phyloP scores from a whole-genome alignment of 2,113 vertebrate species.

The Carollia perspicillata region DNA sequence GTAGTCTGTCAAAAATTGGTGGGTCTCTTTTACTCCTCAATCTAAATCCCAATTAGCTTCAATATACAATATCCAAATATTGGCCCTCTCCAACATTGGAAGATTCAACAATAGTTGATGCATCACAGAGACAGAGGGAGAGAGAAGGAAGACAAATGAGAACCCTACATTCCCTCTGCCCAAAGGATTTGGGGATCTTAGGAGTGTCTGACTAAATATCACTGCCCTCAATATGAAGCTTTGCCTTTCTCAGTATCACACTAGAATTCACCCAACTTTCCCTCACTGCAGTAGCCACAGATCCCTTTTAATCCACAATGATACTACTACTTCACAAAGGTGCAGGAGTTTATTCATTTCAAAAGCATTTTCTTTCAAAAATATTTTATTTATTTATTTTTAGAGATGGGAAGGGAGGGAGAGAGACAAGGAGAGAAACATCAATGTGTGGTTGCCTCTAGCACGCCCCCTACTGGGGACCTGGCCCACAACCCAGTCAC shows the following conservation, averaged over 20 bases:
- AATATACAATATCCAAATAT: neutral
- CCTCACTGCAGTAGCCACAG: neutral
- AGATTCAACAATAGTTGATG: neutral
- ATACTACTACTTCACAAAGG: neutral
- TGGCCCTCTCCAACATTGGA: neutral
- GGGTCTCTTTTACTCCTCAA: neutral
- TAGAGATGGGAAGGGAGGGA: no score
- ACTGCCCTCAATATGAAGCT: neutral
- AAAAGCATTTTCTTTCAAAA: neutral
- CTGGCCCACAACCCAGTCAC: no score
- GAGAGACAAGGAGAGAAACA: no score
- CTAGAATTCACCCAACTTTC: neutral
- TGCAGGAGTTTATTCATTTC: neutral
- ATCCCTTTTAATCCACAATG: constrained; percentile 18
- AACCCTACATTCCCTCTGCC: neutral
- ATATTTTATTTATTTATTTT: no score
- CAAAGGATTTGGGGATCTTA: neutral
- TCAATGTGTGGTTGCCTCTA: no score
- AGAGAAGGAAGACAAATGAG: neutral
- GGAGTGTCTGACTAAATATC: neutral
- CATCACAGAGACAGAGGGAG: neutral
- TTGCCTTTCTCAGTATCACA: neutral
- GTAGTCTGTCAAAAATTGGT: neutral
- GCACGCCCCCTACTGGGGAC: no score
- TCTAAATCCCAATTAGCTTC: neutral